Evolutionary conservation across 2,797 vertebrate species (phyloP).

Genomic region (Gallirallus australis): DNA sequence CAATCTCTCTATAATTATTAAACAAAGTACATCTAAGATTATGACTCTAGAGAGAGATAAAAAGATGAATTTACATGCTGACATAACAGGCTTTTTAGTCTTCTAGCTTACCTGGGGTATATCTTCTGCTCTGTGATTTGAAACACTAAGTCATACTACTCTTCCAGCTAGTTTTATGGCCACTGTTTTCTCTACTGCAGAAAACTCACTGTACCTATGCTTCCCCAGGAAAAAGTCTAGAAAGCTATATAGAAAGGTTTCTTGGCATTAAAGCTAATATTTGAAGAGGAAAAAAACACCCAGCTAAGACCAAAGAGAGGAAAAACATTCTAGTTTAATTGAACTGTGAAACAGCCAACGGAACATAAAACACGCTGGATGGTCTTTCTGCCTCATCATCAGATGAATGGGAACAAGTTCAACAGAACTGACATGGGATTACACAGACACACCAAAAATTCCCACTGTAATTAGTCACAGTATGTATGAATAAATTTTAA

Average conservation of each 20-base stretch:
- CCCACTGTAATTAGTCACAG: background rate
- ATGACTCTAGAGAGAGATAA: background rate
- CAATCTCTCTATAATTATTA: conserved; percentile 87
- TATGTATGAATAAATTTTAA: background rate
- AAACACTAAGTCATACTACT: background rate
- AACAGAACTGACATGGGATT: background rate
- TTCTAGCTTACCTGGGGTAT: background rate
- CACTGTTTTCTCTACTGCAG: background rate
- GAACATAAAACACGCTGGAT: background rate
- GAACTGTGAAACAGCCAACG: background rate
- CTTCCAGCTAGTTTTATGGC: background rate
- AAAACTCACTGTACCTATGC: background rate
- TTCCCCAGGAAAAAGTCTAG: background rate
- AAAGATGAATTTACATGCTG: background rate
- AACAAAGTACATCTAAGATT: conserved; percentile 11
- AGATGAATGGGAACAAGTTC: background rate
- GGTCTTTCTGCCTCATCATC: background rate
- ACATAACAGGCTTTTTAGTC: background rate
- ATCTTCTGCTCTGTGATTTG: background rate
- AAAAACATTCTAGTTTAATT: background rate
- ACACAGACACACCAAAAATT: background rate
- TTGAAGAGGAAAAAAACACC: background rate
- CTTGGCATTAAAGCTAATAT: background rate
- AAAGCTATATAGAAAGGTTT: background rate
- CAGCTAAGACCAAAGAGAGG: background rate